Conservation (phyloP, 2,797 vertebrate genomes). For the Phoebastria nigripes region DNA sequence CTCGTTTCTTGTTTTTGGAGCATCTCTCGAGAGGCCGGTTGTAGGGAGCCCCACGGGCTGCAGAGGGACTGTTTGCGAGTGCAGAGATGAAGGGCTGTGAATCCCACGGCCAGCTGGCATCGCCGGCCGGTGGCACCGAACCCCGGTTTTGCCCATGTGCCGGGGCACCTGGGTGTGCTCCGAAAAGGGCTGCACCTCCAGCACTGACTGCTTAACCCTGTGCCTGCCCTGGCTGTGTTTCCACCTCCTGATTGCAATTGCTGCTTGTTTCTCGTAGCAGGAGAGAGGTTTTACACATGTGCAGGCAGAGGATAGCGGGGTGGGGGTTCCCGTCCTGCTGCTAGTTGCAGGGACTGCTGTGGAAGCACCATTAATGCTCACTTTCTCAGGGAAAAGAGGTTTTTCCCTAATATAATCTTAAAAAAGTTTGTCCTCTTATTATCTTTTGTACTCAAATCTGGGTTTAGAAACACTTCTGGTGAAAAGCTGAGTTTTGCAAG, state of each 20-base stretch:
- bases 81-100: background rate
- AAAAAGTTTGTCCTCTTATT: background rate
- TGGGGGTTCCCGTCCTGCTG: background rate
- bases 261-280: background rate
- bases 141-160: rapidly evolving
- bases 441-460: background rate
- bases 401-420: background rate
- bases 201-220: background rate
- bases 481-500: background rate
- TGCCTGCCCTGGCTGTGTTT: background rate
- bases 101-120: background rate
- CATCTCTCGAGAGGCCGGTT: rapidly evolving
- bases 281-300: rapidly evolving
- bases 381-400: background rate
- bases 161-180: background rate
- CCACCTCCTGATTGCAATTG: background rate
- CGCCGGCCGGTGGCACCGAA: background rate
- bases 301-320: background rate
- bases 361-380: rapidly evolving
- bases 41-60: rapidly evolving
- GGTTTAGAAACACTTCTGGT: background rate
- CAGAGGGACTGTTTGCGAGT: background rate
- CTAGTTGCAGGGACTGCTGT: background rate
- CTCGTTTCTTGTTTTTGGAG: rapidly evolving
- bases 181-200: background rate